Conservation (phyloP, 2,113 vertebrate genomes). For the Hippocampus comes region DNA sequence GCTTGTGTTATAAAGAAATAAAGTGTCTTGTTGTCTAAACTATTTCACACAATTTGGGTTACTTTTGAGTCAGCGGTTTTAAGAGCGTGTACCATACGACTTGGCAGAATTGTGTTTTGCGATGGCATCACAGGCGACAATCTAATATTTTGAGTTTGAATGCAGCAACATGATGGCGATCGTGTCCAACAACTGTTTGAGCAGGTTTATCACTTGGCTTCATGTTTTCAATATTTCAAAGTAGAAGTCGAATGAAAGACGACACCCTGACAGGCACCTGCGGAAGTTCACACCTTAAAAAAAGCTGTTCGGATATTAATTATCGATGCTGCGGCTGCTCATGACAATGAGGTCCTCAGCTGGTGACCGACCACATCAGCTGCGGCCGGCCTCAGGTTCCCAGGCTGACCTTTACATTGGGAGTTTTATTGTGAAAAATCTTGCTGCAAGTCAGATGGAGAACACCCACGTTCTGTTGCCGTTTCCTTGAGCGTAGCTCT, state of each 20-base stretch:
- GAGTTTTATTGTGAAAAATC: neutral
- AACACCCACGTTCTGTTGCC: no score
- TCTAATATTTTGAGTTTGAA: no score
- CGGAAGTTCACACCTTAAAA: conserved; percentile 1
- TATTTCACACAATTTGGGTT: neutral
- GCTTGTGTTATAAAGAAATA: neutral
- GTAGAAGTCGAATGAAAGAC: conserved; percentile 1
- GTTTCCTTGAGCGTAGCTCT: no score
- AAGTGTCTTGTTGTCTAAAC: neutral
- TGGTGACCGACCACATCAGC: neutral
- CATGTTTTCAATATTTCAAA: neutral
- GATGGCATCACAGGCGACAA: no score
- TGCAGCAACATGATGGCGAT: no score
- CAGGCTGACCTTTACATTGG: neutral
- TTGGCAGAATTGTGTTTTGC: no score
- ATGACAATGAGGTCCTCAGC: neutral
- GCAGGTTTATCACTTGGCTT: neutral
- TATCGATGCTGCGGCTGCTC: neutral
- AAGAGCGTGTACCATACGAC: no score
- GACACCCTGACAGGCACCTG: neutral
- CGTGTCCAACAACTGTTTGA: neutral
- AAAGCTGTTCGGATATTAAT: neutral
- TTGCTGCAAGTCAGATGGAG: neutral
- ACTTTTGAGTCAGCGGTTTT: neutral
- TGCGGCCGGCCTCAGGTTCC: neutral